Evolutionary conservation across 2,797 vertebrate species (phyloP).

Genomic region (Salmo trutta): DNA sequence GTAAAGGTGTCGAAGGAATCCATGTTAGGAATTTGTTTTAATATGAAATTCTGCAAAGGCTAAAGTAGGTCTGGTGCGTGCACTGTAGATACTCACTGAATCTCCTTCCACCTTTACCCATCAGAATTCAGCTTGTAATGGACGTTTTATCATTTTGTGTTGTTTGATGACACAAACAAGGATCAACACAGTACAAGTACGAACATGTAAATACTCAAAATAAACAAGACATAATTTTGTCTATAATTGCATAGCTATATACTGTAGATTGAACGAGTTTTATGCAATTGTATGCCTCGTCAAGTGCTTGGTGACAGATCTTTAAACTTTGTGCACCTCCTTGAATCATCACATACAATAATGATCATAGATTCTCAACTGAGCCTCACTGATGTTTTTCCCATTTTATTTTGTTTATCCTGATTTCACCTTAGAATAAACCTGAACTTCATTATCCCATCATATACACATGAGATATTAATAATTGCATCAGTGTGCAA

Average conservation of each 20-base stretch:
- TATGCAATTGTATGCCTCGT: neutral
- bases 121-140: neutral
- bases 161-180: neutral
- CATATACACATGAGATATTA: neutral
- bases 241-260: neutral
- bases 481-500: neutral
- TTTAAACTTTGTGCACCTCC: neutral
- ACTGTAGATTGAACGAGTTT: neutral
- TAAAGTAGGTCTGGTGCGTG: too few species aligned
- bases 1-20: too few species aligned
- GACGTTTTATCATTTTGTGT: neutral
- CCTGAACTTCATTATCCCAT: neutral
- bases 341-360: neutral
- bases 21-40: too few species aligned
- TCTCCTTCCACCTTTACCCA: neutral
- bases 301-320: too few species aligned
- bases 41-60: too few species aligned
- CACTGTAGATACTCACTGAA: too few species aligned
- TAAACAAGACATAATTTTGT: neutral
- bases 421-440: neutral
- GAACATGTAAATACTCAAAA: conserved; percentile 1
- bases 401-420: too few species aligned
- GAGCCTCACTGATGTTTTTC: too few species aligned
- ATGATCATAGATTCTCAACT: neutral
- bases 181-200: neutral